These are phyloP conservation scores for Drosophila parvula DNA, from an alignment of 1,140 invertebrate genomes.

Conservation along the genomic window DNA sequence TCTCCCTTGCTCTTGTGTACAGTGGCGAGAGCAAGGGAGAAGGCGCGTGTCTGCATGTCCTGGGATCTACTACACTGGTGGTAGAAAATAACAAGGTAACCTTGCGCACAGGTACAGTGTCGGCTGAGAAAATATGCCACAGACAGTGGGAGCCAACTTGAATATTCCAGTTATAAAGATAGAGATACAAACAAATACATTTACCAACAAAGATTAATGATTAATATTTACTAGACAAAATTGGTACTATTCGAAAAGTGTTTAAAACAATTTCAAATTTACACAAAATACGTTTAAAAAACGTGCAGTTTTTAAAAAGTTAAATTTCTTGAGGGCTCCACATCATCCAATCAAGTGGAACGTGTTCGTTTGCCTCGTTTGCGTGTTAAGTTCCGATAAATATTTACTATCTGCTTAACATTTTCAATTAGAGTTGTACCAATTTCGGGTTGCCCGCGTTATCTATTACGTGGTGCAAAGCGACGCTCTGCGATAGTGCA, in stretches of 20 bases:
- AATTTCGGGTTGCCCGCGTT: constrained; percentile 58
- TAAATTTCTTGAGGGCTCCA: constrained; percentile 1
- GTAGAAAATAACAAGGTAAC: constrained; percentile 30
- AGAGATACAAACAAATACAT: neutral
- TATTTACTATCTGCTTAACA: constrained; percentile 79
- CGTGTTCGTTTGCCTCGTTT: constrained; percentile 60
- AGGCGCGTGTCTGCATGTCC: constrained; percentile 32
- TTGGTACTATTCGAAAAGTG: too few relatives aligned
- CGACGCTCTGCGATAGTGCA: constrained; percentile 57
- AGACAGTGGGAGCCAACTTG: neutral
- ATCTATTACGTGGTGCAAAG: constrained; percentile 72
- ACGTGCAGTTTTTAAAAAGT: too few relatives aligned
- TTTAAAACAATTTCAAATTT: too few relatives aligned
- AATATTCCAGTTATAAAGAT: neutral
- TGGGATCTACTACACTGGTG: constrained; percentile 25
- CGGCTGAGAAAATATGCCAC: constrained; percentile 14
- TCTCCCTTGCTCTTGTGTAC: neutral
- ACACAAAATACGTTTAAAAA: too few relatives aligned
- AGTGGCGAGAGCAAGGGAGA: constrained; percentile 24
- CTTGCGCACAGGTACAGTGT: constrained; percentile 46
- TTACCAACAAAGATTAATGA: neutral
- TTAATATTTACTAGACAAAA: too few relatives aligned
- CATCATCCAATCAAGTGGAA: constrained; percentile 64
- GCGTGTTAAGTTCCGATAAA: constrained; percentile 72
- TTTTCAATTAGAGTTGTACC: constrained; percentile 81